Evolutionary conservation across 2,113 vertebrate genomes (phyloP), one percentile per base, ranked within the genome.

Genomic region (Vanacampus margaritifer): DNA sequence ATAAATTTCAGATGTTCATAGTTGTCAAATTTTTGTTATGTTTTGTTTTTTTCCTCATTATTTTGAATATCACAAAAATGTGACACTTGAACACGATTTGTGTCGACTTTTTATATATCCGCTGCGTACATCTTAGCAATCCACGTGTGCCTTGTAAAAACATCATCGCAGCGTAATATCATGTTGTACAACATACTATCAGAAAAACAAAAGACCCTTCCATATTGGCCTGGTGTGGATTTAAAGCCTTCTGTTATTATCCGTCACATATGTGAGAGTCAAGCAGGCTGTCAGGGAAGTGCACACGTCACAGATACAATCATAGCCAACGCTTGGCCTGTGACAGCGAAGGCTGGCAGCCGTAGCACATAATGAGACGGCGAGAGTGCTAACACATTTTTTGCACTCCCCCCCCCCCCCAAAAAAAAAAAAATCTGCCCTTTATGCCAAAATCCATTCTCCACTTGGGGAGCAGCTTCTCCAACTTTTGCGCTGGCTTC

Each of bases 341-440:
- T 28, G 68, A 76, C 68, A 23, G 48, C 62, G 72, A 69, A 68
- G 69, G 68, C 73, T 82, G 65, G 70, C 70, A 71, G 65, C 68
- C n/a, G 66, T 24, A 41, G 51, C 19, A 39, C 58, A 50, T 81
- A 84, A 84, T 70, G 68, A 83, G 71, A 76, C 41, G 35, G 46
- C 14, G 70, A n/a, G 60, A 77, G 66, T 39, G 54, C 28, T 36
- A 61, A 50, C 56, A 65, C 67, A 73, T 61, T 60, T 35, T 64
- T 19, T 65, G 16, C 50, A 59, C n/a, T 53, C 60, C 14, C 48
- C 51, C 63, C 13, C 37, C 5, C 36, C 69, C 45, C 66, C 50
- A n/a, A 35, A 36, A 13, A 48, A 35, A 19, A 43, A 12, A 39
- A 60, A 41, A 32, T 2, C 16, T 24, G 17, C 37, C 14, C 58